Evolutionary conservation across 2,888 invertebrate species (phyloP).

Genomic region (Heterodera filipjevi): DNA sequence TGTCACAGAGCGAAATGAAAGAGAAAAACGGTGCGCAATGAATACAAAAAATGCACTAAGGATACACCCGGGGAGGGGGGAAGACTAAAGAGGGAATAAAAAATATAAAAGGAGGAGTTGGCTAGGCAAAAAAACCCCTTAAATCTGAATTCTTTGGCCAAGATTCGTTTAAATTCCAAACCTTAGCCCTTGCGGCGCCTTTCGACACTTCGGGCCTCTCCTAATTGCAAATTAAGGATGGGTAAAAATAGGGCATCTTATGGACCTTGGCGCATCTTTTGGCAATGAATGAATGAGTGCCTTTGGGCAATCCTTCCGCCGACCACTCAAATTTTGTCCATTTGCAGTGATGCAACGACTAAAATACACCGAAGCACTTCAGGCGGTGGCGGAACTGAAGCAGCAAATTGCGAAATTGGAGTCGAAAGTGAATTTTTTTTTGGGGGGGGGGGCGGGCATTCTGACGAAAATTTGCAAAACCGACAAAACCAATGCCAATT

Average conservation of each 20-base stretch:
- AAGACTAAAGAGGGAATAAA: too few species aligned
- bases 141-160: too few species aligned
- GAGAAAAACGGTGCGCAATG: slow-evolving; percentile 57
- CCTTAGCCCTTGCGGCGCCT: too few species aligned
- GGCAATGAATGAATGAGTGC: slow-evolving; percentile 37
- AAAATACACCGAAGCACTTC: slow-evolving; percentile 90
- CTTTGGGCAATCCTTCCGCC: not conserved
- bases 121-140: too few species aligned
- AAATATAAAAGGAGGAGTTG: too few species aligned
- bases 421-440: slow-evolving; percentile 76
- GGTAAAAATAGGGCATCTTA: too few species aligned
- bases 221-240: too few species aligned
- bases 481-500: not conserved
- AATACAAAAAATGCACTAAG: not conserved
- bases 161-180: too few species aligned
- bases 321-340: not conserved
- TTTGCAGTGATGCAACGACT: slow-evolving; percentile 84
- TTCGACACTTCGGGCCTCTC: too few species aligned
- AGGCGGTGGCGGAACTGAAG: slow-evolving; percentile 87
- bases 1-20: slow-evolving; percentile 72
- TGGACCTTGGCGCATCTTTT: too few species aligned
- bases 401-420: slow-evolving; percentile 91
- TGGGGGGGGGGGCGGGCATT: slow-evolving; percentile 30
- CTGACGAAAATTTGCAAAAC: not conserved
- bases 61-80: too few species aligned